Base-by-base conservation (phyloP, 2,888 invertebrate species). In the Netelia melanura region DNA sequence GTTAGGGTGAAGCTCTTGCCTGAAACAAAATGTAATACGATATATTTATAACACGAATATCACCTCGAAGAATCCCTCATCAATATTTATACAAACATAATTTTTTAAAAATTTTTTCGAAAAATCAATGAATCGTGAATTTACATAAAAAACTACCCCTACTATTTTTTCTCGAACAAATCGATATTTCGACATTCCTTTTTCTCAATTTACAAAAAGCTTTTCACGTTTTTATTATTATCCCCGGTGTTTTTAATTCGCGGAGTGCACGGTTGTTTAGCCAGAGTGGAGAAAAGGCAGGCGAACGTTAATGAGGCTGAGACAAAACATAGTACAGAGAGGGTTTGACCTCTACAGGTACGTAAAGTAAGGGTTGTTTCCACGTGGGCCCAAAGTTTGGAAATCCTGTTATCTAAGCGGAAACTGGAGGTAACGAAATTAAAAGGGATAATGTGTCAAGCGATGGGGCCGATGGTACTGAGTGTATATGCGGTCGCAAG, bases 1-100 rank as follows among this genome's bases (percentile, higher is more conserved):
- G 98, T 98, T 93, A 99, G 94, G 83, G 98, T 98, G 94, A 99
- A 99, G 92, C 98, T 99, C 94, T 99, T 99, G 91, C 99, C 99
- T 99, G 96, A 44, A 95, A 76, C 83, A 75, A 58, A 58, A 78
- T 17, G 14, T 30, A 25, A 25, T 9, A 23, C 17, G 43, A 3
- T 38, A 0, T 38, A 38, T 38, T 38, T 38, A 38, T 38, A 38
- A 38, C 6, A 38, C 6, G 6, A 38, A 38, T 14, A 10, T 48
- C 14, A 48, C 48, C 14, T 48, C 48, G 48, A 48, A 14, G 2
- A 11, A 11, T 48, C 48, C 0, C 2, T 54, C 5, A 6, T 38
- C 38, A 38, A 38, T 6, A 38, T 38, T 38, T 6, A 38, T 38
- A 1, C 38, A 38, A 6, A 38, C 38, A 38, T 38, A 38, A 6